Base-by-base conservation (phyloP, 2,888 invertebrate species). In the Stenchaetothrips biformis region DNA sequence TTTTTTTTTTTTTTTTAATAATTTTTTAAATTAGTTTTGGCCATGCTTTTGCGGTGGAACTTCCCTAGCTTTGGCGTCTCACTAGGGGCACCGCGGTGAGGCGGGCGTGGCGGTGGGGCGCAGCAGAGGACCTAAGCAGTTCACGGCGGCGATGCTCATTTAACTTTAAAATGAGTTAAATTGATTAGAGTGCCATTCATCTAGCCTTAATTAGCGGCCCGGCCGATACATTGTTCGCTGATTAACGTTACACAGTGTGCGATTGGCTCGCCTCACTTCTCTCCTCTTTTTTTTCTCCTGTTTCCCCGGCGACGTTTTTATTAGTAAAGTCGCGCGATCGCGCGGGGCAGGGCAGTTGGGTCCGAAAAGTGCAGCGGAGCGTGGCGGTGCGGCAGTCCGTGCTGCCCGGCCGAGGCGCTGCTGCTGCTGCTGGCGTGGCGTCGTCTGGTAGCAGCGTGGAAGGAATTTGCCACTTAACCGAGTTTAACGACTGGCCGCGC, bases 151-250 rank as follows among this genome's bases (percentile, higher is more conserved):
- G 67, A 21, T 25, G 67, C 67, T 74, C 67, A 74, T 74, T 74
- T 74, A 74, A 74, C 67, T 74, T 74, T 74, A 74, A 74, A 74
- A 74, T 74, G 67, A 74, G 67, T 74, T 74, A 74, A 74, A 74
- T 74, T 74, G 67, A 74, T 74, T 74, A 74, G 67, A 25, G 67
- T 74, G 67, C 67, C 67, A 74, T 74, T 74, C 67, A 74, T 74
- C 67, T 74, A 74, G 67, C 67, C 67, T 74, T 74, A 74, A 74
- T 74, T 74, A 74, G 67, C 25, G 53, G 16, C 2, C 7, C 67
- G 25, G 67, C 67, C 67, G 25, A 74, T 74, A 74, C 67, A 25
- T 11, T 21, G 25, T 25, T 74, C 8, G 67, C 67, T 74, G 67
- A 74, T 74, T 74, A 74, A 74, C 67, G 67, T 21, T 13, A 53